Conservation (phyloP, 53 echinoderm and acorn worm species). For the Stichopus horrens region DNA sequence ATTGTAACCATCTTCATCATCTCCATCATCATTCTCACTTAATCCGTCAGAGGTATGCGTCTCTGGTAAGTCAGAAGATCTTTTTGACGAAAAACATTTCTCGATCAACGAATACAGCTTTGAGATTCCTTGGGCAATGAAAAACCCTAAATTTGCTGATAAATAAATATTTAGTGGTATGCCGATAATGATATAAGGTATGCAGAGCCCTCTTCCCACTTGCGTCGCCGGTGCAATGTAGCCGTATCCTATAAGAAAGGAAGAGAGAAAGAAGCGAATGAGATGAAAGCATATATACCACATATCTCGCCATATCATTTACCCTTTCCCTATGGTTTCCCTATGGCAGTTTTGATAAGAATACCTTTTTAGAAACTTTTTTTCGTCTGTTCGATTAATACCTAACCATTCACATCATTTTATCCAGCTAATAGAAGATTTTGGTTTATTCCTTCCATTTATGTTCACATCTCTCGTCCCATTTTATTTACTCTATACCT, state of each 20-base stretch:
- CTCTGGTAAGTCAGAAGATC: neutral
- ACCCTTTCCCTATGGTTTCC: no score
- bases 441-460: no score
- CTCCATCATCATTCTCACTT: neutral
- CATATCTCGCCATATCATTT: no score
- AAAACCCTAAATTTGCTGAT: conserved; percentile 18
- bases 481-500: no score
- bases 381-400: no score
- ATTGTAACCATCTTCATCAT: neutral
- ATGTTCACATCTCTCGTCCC: no score
- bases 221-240: conserved; percentile 23
- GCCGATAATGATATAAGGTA: conserved; percentile 25
- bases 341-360: no score
- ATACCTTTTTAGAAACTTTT: no score
- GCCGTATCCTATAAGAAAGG: conserved; percentile 17
- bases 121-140: conserved; percentile 13
- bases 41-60: neutral
- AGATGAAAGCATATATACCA: no score
- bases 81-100: neutral
- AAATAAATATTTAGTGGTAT: conserved; percentile 21
- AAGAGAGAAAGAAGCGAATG: neutral
- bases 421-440: no score
- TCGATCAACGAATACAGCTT: conserved; percentile 9
- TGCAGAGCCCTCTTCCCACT: conserved; percentile 7
- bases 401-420: no score